A percentile compares a stretch with the other conserved stretches of the same genome.
Evolutionary conservation across 1,140 invertebrate species (phyloP).

Genomic region (Drosophila kurseongensis): DNA sequence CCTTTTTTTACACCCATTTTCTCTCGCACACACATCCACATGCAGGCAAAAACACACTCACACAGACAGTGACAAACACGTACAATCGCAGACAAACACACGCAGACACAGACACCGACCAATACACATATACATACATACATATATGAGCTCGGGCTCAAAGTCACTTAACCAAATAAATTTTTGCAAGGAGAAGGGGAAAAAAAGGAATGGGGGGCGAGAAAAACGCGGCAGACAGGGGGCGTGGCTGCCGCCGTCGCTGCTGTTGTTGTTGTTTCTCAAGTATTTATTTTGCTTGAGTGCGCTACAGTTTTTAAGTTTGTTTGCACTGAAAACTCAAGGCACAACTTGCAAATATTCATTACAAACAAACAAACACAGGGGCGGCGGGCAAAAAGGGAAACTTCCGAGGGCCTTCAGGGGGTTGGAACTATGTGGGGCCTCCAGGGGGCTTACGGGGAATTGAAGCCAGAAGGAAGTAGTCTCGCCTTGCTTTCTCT

Average conservation of each 20-base stretch:
- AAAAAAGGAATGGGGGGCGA: constrained; percentile 1
- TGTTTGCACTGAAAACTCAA: constrained; percentile 74
- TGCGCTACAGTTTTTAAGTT: constrained; percentile 81
- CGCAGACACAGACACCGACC: constrained; percentile 14
- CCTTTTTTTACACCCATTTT: constrained; percentile 4
- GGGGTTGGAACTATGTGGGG: not conserved
- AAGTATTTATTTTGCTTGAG: constrained; percentile 81
- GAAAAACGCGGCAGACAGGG: not conserved
- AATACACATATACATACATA: constrained; percentile 4
- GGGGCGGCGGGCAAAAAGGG: not conserved
- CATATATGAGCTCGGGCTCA: constrained; percentile 43
- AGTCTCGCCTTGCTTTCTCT: constrained; percentile 38
- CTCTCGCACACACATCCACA: not conserved
- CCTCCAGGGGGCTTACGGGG: not conserved
- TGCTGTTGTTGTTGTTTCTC: constrained; percentile 44
- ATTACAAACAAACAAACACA: constrained; percentile 65
- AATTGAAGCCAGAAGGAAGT: constrained; percentile 13
- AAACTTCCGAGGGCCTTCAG: no score
- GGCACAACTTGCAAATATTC: constrained; percentile 81
- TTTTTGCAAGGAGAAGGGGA: constrained; percentile 45
- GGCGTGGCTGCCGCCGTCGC: constrained; percentile 23
- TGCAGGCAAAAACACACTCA: constrained; percentile 29
- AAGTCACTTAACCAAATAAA: constrained; percentile 82
- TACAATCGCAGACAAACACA: constrained; percentile 9
- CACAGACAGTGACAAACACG: constrained; percentile 8